These are phyloP conservation scores for Poeciliopsis paucimaculata DNA, from an alignment of 2,797 vertebrate species.

Conservation along the genomic window DNA sequence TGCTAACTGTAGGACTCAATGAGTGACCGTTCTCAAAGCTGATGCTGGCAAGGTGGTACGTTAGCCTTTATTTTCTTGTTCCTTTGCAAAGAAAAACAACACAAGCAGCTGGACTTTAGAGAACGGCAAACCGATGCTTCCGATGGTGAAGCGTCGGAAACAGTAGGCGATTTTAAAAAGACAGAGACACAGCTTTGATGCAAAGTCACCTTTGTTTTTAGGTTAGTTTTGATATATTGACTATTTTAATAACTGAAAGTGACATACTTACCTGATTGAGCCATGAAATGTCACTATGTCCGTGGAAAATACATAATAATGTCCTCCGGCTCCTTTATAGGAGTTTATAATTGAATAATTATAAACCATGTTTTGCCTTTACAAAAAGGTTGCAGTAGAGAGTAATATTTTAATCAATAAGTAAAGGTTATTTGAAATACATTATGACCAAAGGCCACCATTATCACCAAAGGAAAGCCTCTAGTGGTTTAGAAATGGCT, in stretches of 20 bases:
- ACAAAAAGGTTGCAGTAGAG: neutral
- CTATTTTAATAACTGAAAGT: too few relatives aligned
- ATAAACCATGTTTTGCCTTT: neutral
- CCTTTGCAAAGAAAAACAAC: conserved; percentile 44
- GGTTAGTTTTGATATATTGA: too few relatives aligned
- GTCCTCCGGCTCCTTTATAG: neutral
- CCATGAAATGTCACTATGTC: too few relatives aligned
- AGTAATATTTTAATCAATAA: neutral
- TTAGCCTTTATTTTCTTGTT: conserved; percentile 67
- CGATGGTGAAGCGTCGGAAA: conserved; percentile 2
- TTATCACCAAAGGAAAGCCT: neutral
- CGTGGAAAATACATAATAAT: too few relatives aligned
- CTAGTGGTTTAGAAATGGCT: neutral
- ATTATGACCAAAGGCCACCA: neutral
- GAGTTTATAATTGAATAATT: neutral
- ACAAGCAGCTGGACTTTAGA: conserved; percentile 74
- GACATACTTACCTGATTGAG: too few relatives aligned
- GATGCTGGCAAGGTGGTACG: conserved; percentile 65
- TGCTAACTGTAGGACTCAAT: conserved; percentile 64
- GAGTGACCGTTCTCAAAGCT: conserved; percentile 69
- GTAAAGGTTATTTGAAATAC: neutral
- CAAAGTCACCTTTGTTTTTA: too few relatives aligned
- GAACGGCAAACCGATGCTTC: conserved; percentile 52
- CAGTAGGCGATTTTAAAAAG: too few relatives aligned
- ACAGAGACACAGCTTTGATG: too few relatives aligned